Percentiles rank a stretch among this genome's conserved stretches.
Conservation (phyloP, 2,113 vertebrate genomes). For the Tyto alba region DNA sequence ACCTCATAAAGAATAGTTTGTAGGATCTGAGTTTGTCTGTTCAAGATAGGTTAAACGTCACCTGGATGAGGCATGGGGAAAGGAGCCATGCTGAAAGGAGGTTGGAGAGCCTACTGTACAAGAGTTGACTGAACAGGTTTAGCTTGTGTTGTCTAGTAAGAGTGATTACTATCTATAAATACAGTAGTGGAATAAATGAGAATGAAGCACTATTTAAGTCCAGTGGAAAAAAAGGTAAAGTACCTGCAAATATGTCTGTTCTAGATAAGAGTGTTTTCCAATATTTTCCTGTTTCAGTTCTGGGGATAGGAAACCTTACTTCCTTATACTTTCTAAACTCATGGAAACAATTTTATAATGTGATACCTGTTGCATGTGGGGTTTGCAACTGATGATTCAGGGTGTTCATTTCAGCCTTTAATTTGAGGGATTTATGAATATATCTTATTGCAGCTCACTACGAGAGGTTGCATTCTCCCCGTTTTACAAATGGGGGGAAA, state of each 20-base stretch:
- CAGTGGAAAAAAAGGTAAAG: neutral
- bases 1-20: neutral
- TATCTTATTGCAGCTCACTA: neutral
- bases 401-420: neutral
- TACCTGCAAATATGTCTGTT: neutral
- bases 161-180: neutral
- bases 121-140: neutral
- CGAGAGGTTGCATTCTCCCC: neutral
- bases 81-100: neutral
- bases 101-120: neutral
- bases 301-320: neutral
- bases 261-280: neutral
- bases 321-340: neutral
- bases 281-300: neutral
- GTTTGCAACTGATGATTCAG: neutral
- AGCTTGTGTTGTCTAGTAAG: neutral
- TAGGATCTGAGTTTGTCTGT: neutral
- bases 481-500: neutral
- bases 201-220: neutral
- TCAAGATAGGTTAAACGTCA: neutral
- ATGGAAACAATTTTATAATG: rapidly evolving
- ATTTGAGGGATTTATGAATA: neutral
- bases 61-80: neutral
- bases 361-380: neutral
- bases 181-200: neutral